Evolutionary conservation across 2,113 vertebrate species (phyloP).

Genomic region (Ptyas mucosa): DNA sequence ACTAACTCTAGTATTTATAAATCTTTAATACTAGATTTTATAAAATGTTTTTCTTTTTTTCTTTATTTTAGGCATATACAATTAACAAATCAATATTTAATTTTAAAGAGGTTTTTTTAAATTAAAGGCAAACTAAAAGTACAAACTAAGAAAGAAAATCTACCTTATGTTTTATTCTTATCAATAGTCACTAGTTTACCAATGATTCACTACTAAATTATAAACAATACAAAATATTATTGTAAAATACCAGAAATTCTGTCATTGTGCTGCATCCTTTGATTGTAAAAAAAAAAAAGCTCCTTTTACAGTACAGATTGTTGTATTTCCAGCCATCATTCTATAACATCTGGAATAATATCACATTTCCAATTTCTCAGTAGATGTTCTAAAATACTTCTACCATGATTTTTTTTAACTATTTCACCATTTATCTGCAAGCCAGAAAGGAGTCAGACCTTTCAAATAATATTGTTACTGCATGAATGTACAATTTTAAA

Average conservation of each 20-base stretch:
- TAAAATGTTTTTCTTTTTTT: neutral
- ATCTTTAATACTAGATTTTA: neutral
- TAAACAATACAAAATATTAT: neutral
- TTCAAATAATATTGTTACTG: constrained; percentile 7
- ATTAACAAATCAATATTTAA: neutral
- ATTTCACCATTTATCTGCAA: neutral
- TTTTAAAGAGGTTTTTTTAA: neutral
- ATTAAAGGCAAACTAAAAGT: neutral
- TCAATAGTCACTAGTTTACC: neutral
- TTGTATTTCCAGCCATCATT: neutral
- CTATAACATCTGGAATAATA: neutral
- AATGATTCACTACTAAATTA: neutral
- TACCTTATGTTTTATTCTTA: neutral
- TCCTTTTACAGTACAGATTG: neutral
- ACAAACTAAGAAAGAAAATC: neutral
- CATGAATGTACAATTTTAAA: constrained; percentile 20
- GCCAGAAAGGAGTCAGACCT: neutral
- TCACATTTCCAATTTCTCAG: neutral
- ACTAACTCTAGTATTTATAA: accelerated
- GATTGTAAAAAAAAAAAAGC: neutral
- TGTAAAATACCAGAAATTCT: neutral
- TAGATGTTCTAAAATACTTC: neutral
- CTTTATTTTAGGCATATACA: neutral
- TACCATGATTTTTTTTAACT: neutral
- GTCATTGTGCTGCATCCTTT: neutral